Evolutionary conservation across 2,888 invertebrate species (phyloP).

Genomic region (Drosophila paucipuncta): DNA sequence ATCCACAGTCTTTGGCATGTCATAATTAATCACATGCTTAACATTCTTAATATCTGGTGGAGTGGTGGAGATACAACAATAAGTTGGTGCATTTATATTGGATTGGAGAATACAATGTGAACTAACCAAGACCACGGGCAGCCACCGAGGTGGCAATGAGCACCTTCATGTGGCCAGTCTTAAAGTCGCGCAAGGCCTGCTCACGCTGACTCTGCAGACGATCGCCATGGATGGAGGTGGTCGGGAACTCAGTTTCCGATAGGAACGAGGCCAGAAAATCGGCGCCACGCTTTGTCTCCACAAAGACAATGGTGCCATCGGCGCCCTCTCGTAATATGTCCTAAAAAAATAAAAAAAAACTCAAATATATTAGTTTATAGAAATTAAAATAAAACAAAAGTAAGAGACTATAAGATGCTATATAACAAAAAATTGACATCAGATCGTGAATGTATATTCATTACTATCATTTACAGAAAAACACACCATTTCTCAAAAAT

Average conservation of each 20-base stretch:
- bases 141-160: slow-evolving; percentile 98
- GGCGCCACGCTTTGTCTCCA: slow-evolving; percentile 94
- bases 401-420: neutral
- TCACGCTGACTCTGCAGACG: slow-evolving; percentile 98
- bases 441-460: neutral
- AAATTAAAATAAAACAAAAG: neutral
- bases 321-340: slow-evolving; percentile 80
- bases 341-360: slow-evolving; percentile 44
- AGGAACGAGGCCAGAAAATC: slow-evolving; percentile 95
- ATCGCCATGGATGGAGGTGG: slow-evolving; percentile 99
- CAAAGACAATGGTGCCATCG: slow-evolving; percentile 92
- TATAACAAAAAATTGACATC: neutral
- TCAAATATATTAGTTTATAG: neutral
- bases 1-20: slow-evolving; percentile 94
- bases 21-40: slow-evolving; percentile 95
- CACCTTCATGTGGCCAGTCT: slow-evolving; percentile 90
- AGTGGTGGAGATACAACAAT: slow-evolving; percentile 35
- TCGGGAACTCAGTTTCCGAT: slow-evolving; percentile 92
- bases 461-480: neutral
- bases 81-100: neutral
- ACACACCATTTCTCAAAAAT: neutral
- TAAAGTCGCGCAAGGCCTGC: slow-evolving; percentile 96
- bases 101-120: neutral
- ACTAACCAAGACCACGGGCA: slow-evolving; percentile 92
- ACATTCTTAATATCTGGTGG: slow-evolving; percentile 93